Evolutionary conservation across 2,888 invertebrate genomes (phyloP), one percentile per base, ranked within the genome.

Genomic region (Nineta flava): DNA sequence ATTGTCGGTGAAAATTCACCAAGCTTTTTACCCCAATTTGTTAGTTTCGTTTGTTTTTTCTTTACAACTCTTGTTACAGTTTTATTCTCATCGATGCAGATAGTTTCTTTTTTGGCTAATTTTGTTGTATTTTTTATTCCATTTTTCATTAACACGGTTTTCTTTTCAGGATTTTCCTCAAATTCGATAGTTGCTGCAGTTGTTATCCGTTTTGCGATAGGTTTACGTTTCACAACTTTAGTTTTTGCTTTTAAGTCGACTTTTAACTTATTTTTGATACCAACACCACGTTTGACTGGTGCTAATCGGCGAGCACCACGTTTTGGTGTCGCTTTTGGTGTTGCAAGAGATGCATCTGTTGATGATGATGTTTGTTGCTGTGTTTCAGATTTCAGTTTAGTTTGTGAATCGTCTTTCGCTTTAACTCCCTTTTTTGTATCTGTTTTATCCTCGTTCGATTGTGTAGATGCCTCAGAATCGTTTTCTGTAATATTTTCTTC

Each of bases 111-210:
- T 26, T 44, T 21, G 4, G 9, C 17, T 21, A 26, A 9, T 31
- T 44, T 15, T 6, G 43, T 43, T 9, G 48, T 32, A 34, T 48
- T 48, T 21, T 15, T 40, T 41, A 35, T 26, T 13, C 64, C 65
- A 54, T 66, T 66, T 56, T 62, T 64, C 13, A 66, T 48, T 47
- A 66, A 53, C 42, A 47, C 46, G 16, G 60, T 58, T 53, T 65
- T 65, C 50, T 63, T 64, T 41, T 55, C 55, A 48, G 48, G 26
- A 41, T 26, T 41, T 13, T 47, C 9, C 3, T 61, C 60, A 12
- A 59, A 51, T 49, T 50, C 55, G 50, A 56, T 59, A 57, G 62
- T 64, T 12, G 58, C 57, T 50, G 56, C 63, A 50, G 59, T 61
- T 46, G 63, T 51, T 34, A 63, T 52, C 13, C 59, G 59, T 55